Evolutionary conservation across 1,140 invertebrate genomes (phyloP).

Genomic region (Ganaspis sp.): DNA sequence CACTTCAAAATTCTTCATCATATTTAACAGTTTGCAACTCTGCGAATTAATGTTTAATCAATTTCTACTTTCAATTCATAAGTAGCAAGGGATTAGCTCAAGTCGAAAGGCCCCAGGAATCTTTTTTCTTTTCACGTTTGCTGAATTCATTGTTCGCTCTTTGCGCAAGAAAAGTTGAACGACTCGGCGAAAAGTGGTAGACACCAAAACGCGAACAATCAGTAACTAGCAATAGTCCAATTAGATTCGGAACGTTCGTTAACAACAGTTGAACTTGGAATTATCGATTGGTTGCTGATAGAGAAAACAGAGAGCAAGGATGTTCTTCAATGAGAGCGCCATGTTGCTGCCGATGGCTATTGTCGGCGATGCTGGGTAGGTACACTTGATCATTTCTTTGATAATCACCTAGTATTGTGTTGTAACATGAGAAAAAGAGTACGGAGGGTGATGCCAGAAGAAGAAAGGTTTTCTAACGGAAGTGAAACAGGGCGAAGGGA

Average conservation of each 20-base stretch:
- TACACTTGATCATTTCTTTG: conserved; percentile 63
- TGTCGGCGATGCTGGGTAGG: conserved; percentile 65
- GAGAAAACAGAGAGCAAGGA: conserved; percentile 52
- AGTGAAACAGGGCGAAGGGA: background rate
- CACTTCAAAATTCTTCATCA: conserved; percentile 65
- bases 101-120: conserved; percentile 19
- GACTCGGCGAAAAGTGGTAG: conserved; percentile 23
- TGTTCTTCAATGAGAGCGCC: conserved; percentile 67
- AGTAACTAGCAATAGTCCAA: conserved; percentile 34
- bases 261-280: conserved; percentile 32
- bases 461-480: conserved; percentile 24
- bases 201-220: conserved; percentile 28
- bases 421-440: conserved; percentile 39
- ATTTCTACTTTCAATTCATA: background rate
- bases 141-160: background rate
- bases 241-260: conserved; percentile 41
- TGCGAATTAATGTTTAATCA: background rate
- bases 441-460: conserved; percentile 37
- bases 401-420: conserved; percentile 66
- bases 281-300: conserved; percentile 47
- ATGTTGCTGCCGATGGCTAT: conserved; percentile 67
- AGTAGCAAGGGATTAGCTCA: background rate
- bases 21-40: conserved; percentile 17
- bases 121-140: background rate
- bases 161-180: background rate